Percentiles rank a stretch among this genome's conserved stretches.
Evolutionary conservation across 2,888 invertebrate genomes (phyloP).

Genomic region (Spialia ferax): DNA sequence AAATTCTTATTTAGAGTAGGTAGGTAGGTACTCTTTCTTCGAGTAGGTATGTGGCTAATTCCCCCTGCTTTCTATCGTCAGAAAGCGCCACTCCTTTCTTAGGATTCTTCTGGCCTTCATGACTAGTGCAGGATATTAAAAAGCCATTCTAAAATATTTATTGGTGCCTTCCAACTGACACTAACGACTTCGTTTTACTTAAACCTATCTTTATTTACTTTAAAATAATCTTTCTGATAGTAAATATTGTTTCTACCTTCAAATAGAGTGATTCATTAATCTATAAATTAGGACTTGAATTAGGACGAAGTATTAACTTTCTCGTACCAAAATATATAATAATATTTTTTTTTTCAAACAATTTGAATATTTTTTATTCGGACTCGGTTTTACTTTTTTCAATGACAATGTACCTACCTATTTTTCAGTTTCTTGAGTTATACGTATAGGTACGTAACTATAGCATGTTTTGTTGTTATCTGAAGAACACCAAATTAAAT

Average conservation of each 20-base stretch:
- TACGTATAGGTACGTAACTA: no score
- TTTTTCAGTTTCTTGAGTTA: not conserved
- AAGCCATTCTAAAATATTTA: not conserved
- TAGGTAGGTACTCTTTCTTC: no score
- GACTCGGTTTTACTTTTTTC: not conserved
- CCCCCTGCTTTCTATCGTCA: not conserved
- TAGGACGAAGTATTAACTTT: no score
- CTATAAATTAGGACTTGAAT: no score
- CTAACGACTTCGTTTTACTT: not conserved
- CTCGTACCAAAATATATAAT: not conserved
- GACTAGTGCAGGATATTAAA: slow-evolving; percentile 10
- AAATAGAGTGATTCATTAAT: no score
- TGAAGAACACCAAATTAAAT: slow-evolving; percentile 5
- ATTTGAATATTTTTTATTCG: no score
- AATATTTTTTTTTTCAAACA: no score
- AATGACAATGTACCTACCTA: no score
- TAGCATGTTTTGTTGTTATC: not conserved
- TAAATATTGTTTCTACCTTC: no score
- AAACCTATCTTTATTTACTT: not conserved
- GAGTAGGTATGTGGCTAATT: no score
- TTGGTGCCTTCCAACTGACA: not conserved
- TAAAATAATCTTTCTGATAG: not conserved
- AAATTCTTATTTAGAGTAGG: no score
- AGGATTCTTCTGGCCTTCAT: slow-evolving; percentile 5
- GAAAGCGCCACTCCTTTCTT: not conserved